phyloP scores from a whole-genome alignment of 1,140 invertebrate species.

The Octopus bimaculoides region DNA sequence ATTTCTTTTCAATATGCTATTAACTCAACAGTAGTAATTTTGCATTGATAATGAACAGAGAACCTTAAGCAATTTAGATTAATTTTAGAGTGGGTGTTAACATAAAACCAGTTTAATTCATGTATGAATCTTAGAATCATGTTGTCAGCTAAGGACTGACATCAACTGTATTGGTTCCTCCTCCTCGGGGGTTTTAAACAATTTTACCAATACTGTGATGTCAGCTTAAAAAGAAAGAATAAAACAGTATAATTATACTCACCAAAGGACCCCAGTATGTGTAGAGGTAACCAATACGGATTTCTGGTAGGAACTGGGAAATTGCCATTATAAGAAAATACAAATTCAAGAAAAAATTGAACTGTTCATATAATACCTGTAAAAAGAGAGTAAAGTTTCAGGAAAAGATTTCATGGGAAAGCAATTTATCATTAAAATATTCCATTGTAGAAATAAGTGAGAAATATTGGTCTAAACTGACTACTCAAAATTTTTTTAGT shows the following conservation, averaged over 20 bases:
- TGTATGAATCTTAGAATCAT: too few relatives aligned
- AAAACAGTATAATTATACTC: slow-evolving; percentile 41
- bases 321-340: slow-evolving; percentile 98
- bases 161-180: too few relatives aligned
- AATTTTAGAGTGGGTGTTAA: too few relatives aligned
- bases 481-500: not conserved
- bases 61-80: too few relatives aligned
- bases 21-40: too few relatives aligned
- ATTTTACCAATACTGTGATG: too few relatives aligned
- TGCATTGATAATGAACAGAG: too few relatives aligned
- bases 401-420: not conserved
- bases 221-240: too few relatives aligned
- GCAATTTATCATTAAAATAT: not conserved
- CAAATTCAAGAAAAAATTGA: slow-evolving; percentile 97
- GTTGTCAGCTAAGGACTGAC: too few relatives aligned
- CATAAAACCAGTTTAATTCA: too few relatives aligned
- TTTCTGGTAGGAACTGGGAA: slow-evolving; percentile 95
- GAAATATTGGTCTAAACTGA: not conserved
- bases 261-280: slow-evolving; percentile 98
- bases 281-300: slow-evolving; percentile 95
- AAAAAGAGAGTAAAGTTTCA: slow-evolving; percentile 26
- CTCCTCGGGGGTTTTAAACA: too few relatives aligned
- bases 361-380: slow-evolving; percentile 93
- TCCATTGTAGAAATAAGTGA: not conserved
- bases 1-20: too few relatives aligned